Conservation (phyloP, 1,140 invertebrate species). For the Sitodiplosis mosellana region DNA sequence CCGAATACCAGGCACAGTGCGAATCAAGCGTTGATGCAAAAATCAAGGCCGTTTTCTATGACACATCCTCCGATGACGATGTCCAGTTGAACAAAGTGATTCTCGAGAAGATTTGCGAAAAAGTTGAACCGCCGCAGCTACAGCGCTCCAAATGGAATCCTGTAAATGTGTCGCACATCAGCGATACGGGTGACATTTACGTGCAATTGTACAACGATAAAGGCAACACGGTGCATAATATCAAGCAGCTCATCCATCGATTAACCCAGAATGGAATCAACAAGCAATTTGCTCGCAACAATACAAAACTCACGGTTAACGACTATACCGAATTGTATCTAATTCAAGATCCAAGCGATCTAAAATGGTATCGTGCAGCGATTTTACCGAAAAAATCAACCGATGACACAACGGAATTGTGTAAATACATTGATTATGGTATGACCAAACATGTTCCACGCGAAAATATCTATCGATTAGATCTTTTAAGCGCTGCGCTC, state of each 20-base stretch:
- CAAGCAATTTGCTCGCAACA: constrained; percentile 11
- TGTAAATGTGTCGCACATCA: constrained; percentile 18
- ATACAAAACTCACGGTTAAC: constrained; percentile 10
- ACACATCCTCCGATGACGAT: constrained; percentile 20
- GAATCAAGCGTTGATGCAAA: constrained; percentile 7
- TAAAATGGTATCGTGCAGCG: constrained; percentile 18
- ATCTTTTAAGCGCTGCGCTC: constrained; percentile 18
- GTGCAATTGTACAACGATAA: constrained; percentile 13
- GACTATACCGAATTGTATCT: constrained; percentile 18
- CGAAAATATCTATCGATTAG: constrained; percentile 20
- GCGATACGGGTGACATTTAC: constrained; percentile 17
- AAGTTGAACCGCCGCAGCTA: constrained; percentile 13
- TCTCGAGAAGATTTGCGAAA: constrained; percentile 13
- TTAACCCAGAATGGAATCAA: not conserved
- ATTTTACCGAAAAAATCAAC: constrained; percentile 8
- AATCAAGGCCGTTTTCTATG: constrained; percentile 19
- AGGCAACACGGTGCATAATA: constrained; percentile 10
- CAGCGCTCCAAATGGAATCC: constrained; percentile 3
- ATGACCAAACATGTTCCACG: constrained; percentile 16
- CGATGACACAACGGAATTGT: constrained; percentile 9
- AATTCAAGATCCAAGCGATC: constrained; percentile 14
- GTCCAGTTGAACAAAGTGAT: constrained; percentile 19
- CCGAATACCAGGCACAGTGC: constrained; percentile 9
- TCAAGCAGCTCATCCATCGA: not conserved
- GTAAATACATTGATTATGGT: constrained; percentile 20